A percentile compares a stretch with the other conserved stretches of the same genome.
phyloP scores from a whole-genome alignment of 2,113 vertebrate genomes.

The Pterophyllum scalare region DNA sequence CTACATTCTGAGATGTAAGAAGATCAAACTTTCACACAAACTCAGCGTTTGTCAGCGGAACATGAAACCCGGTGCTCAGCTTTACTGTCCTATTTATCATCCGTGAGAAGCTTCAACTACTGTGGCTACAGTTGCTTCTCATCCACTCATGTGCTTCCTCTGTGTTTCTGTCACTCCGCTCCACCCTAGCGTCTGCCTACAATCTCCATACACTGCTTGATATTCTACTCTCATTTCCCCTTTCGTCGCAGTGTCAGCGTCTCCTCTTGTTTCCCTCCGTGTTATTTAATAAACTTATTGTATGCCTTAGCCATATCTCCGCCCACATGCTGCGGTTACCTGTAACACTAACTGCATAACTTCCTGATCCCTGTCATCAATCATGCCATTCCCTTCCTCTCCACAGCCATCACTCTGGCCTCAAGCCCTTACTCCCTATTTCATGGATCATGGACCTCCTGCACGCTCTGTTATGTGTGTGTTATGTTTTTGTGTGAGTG shows the following conservation, averaged over 20 bases:
- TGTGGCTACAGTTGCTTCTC: conserved; percentile 7
- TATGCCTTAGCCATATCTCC: neutral
- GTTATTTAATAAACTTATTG: conserved; percentile 2
- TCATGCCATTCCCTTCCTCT: conserved; percentile 62
- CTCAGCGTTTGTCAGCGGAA: neutral
- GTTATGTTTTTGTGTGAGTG: conserved; percentile 41
- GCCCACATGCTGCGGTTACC: conserved; percentile 29
- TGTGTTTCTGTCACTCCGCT: conserved; percentile 29
- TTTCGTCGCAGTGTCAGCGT: neutral
- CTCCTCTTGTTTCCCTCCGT: neutral
- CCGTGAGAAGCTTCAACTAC: conserved; percentile 1
- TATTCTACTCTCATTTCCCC: conserved; percentile 29
- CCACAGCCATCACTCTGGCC: conserved; percentile 50
- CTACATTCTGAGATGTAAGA: neutral
- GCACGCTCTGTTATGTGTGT: conserved; percentile 50
- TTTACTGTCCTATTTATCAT: conserved; percentile 21
- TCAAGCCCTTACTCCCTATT: conserved; percentile 74
- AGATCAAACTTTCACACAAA: conserved; percentile 18
- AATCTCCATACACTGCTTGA: neutral
- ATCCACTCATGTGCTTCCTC: conserved; percentile 34
- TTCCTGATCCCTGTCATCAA: conserved; percentile 69
- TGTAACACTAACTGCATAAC: conserved; percentile 60
- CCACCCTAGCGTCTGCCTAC: conserved; percentile 17
- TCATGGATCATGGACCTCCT: conserved; percentile 75
- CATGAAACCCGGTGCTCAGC: conserved; percentile 6